Evolutionary conservation across 2,888 invertebrate species (phyloP).

Genomic region (Protonemura montana): DNA sequence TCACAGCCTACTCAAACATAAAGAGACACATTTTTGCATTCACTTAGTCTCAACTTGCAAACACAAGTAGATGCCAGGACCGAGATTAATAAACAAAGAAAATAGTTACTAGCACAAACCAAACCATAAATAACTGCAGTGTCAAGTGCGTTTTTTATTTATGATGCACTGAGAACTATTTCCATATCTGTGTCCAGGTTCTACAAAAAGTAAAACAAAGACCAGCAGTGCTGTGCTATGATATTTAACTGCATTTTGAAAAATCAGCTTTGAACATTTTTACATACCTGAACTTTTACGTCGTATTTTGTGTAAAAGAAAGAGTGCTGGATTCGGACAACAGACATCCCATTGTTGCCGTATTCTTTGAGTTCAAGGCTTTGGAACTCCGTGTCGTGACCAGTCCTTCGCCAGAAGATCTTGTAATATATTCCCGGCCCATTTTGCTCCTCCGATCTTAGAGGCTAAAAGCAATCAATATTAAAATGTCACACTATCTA

Average conservation of each 20-base stretch:
- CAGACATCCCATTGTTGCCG: slow-evolving; percentile 80
- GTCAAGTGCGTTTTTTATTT: neutral
- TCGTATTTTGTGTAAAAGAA: slow-evolving; percentile 85
- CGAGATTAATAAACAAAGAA: too few relatives aligned
- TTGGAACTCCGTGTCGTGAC: slow-evolving; percentile 79
- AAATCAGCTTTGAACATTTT: slow-evolving; percentile 35
- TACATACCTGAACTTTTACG: slow-evolving; percentile 77
- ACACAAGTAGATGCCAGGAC: too few relatives aligned
- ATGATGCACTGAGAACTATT: slow-evolving; percentile 16
- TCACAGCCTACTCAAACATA: slow-evolving; percentile 69
- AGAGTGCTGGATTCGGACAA: slow-evolving; percentile 75
- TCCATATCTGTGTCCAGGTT: neutral
- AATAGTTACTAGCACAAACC: too few relatives aligned
- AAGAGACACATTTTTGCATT: too few relatives aligned
- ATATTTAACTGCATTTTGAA: slow-evolving; percentile 43
- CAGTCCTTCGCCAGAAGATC: slow-evolving; percentile 83
- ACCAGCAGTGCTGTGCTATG: too few relatives aligned
- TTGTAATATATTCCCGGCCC: slow-evolving; percentile 90
- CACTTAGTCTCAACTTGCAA: too few relatives aligned
- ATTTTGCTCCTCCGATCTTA: slow-evolving; percentile 82
- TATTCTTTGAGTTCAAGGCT: slow-evolving; percentile 72
- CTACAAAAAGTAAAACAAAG: neutral
- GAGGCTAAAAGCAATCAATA: slow-evolving; percentile 60
- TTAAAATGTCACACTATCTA: neutral
- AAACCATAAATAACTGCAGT: too few relatives aligned